A percentile compares a stretch with the other conserved stretches of the same genome.
Evolutionary conservation across 2,113 vertebrate species (phyloP).

Genomic region (Oncorhynchus tshawytscha): DNA sequence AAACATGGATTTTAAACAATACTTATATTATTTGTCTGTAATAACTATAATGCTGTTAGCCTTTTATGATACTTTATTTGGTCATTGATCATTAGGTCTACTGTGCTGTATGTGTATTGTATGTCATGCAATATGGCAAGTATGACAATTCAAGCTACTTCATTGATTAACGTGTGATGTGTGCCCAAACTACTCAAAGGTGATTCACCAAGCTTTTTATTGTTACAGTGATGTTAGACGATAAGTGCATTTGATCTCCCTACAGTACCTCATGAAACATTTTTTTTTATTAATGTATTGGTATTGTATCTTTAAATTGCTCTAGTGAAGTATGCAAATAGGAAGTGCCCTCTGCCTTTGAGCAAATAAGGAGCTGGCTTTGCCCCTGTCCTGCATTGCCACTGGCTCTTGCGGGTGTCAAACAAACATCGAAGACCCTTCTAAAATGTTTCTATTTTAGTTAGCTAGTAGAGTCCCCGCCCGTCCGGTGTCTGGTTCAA

Average conservation of each 20-base stretch:
- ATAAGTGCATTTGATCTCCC: no score
- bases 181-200: no score
- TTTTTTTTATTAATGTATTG: neutral
- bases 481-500: conserved; percentile 9
- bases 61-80: neutral
- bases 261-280: no score
- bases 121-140: no score
- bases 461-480: conserved; percentile 15
- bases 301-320: conserved; percentile 67
- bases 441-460: conserved; percentile 47
- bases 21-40: neutral
- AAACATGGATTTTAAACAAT: conserved; percentile 30
- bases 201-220: no score
- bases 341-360: conserved; percentile 3
- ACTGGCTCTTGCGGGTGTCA: conserved; percentile 62
- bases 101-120: no score
- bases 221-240: no score
- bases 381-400: conserved; percentile 2
- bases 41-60: neutral
- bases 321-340: neutral
- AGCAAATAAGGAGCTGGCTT: conserved; percentile 43
- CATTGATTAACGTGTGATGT: no score
- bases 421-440: conserved; percentile 28
- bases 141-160: no score
- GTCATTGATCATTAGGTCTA: neutral